These are phyloP conservation scores for Mechanitis mazaeus DNA, from an alignment of 2,888 invertebrate genomes.

Conservation along the genomic window DNA sequence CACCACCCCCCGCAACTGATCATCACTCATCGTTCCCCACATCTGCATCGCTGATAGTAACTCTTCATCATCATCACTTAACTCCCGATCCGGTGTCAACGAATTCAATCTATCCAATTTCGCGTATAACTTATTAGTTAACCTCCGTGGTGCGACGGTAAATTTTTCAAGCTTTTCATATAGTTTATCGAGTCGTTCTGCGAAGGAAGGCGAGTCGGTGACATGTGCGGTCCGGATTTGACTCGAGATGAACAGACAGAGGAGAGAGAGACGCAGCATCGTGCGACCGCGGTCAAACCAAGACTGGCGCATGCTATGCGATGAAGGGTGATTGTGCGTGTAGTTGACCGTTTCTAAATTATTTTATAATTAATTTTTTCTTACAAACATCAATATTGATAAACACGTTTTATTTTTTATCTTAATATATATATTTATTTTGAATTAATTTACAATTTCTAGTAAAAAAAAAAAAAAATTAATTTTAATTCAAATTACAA, in stretches of 20 bases:
- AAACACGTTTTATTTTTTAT: too few species aligned
- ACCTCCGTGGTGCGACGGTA: slow-evolving; percentile 38
- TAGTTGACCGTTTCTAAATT: slow-evolving; percentile 15
- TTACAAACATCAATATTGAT: too few species aligned
- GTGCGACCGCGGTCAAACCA: slow-evolving; percentile 45
- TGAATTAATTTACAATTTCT: too few species aligned
- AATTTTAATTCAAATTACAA: too few species aligned
- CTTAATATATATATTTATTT: too few species aligned
- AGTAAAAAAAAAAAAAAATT: too few species aligned
- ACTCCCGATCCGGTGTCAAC: slow-evolving; percentile 42
- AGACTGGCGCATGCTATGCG: slow-evolving; percentile 41
- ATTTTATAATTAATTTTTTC: not conserved
- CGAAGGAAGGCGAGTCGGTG: slow-evolving; percentile 52
- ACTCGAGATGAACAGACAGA: slow-evolving; percentile 47
- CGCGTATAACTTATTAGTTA: slow-evolving; percentile 44
- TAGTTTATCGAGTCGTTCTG: slow-evolving; percentile 50
- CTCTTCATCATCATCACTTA: slow-evolving; percentile 60
- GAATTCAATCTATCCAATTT: slow-evolving; percentile 58
- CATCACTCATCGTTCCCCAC: slow-evolving; percentile 52
- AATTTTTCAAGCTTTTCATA: slow-evolving; percentile 59
- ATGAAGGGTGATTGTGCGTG: slow-evolving; percentile 28
- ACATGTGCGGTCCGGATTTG: slow-evolving; percentile 52
- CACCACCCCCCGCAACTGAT: slow-evolving; percentile 52
- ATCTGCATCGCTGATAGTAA: slow-evolving; percentile 54
- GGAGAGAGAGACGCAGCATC: slow-evolving; percentile 52